These are phyloP conservation scores for Conistra vaccinii DNA, from an alignment of 2,888 invertebrate species.

Conservation along the genomic window DNA sequence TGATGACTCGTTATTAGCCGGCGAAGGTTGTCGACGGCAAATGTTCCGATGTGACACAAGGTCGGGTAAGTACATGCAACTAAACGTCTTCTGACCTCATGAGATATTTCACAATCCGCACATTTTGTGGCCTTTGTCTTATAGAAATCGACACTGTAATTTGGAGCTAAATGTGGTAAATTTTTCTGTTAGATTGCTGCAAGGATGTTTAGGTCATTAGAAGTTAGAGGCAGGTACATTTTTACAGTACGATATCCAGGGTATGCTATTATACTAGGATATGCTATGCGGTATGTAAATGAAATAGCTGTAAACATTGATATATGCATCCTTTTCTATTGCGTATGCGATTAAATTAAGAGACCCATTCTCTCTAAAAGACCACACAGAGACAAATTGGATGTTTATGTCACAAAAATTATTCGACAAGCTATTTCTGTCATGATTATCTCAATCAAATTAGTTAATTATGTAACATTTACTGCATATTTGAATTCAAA, in stretches of 20 bases:
- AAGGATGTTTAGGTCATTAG: conserved; percentile 42
- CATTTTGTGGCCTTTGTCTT: conserved; percentile 66
- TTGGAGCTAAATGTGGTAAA: conserved; percentile 54
- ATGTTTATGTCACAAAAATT: conserved; percentile 39
- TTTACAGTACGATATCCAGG: conserved; percentile 20
- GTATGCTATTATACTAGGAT: conserved; percentile 1
- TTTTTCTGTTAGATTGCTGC: conserved; percentile 45
- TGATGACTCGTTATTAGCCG: conserved; percentile 82
- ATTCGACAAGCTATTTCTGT: conserved; percentile 41
- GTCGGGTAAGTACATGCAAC: conserved; percentile 61
- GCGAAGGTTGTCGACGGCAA: conserved; percentile 65
- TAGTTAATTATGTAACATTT: conserved; percentile 52
- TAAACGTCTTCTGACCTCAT: conserved; percentile 66
- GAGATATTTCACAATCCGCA: conserved; percentile 63
- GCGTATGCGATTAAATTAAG: conserved; percentile 29
- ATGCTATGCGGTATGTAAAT: conserved; percentile 35
- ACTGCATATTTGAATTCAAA: conserved; percentile 40
- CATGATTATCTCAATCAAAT: conserved; percentile 57
- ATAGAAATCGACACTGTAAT: conserved; percentile 64
- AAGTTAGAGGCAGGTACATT: not conserved
- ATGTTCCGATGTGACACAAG: conserved; percentile 69
- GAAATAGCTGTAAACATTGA: conserved; percentile 8
- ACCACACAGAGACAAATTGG: conserved; percentile 50
- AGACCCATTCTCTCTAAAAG: conserved; percentile 28
- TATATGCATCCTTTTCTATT: conserved; percentile 31